phyloP scores from a whole-genome alignment of 2,113 vertebrate genomes.

The Chlorodrepanis virens region DNA sequence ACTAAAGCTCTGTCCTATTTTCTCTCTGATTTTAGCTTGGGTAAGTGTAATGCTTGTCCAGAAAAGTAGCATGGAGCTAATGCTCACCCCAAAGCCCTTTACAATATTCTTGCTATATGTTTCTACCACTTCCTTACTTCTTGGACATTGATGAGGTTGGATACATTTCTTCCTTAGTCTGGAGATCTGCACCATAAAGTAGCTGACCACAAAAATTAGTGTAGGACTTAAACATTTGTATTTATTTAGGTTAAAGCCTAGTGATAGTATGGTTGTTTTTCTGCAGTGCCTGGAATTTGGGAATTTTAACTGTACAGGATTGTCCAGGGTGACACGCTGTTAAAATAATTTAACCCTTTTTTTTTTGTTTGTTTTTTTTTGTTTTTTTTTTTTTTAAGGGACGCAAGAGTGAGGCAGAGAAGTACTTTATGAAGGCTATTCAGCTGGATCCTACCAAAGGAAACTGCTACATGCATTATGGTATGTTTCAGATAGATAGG shows the following conservation, averaged over 20 bases:
- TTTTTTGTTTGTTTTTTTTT: conserved; percentile 31
- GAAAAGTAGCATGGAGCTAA: neutral
- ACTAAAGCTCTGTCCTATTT: neutral
- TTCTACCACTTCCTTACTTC: neutral
- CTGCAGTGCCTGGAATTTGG: neutral
- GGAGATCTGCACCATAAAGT: neutral
- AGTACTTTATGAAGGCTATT: conserved; percentile 94
- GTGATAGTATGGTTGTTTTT: conserved; percentile 13
- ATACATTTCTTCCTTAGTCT: neutral
- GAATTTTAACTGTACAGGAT: neutral
- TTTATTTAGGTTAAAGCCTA: neutral
- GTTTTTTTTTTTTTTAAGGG: conserved; percentile 76
- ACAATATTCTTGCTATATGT: neutral
- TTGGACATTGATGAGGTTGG: neutral
- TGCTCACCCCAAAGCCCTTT: neutral
- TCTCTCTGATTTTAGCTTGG: neutral
- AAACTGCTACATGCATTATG: conserved; percentile 99
- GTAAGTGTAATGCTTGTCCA: neutral
- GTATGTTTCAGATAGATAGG: conserved; percentile 73
- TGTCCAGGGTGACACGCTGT: neutral
- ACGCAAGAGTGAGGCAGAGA: conserved; percentile 93
- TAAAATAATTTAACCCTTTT: neutral
- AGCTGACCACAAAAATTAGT: neutral
- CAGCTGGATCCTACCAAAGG: conserved; percentile 95
- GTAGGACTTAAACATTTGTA: neutral